Conservation (phyloP, 2,888 invertebrate species). For the Cryptosula pallasiana region DNA sequence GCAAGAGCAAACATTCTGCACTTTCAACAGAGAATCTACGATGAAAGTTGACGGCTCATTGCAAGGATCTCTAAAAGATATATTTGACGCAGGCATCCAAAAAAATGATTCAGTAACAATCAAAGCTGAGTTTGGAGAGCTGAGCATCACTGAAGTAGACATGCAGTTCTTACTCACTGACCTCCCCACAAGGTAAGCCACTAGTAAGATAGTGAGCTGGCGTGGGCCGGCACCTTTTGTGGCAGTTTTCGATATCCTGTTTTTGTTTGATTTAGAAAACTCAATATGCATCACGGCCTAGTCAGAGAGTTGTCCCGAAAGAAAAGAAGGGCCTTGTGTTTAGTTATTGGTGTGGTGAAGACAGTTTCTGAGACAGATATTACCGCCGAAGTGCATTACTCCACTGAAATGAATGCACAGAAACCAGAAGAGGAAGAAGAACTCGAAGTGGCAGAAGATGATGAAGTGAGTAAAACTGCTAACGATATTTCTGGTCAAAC, state of each 20-base stretch:
- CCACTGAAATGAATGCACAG: no score
- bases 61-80: neutral
- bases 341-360: neutral
- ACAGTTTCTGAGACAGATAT: neutral
- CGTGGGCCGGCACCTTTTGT: no score
- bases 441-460: no score
- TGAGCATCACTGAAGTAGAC: neutral
- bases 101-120: neutral
- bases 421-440: no score
- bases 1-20: neutral
- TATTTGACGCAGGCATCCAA: neutral
- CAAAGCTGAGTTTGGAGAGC: neutral
- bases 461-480: no score
- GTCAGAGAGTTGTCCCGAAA: neutral
- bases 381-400: neutral
- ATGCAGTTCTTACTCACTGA: neutral
- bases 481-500: no score
- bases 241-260: no score
- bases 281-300: constrained; percentile 12
- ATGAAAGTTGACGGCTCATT: neutral
- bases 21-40: neutral
- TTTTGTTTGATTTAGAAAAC: neutral
- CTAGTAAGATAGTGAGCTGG: no score
- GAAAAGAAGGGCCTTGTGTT: neutral
- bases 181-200: neutral